Base-by-base conservation (phyloP, 2,797 vertebrate species). In the Bucorvus abyssinicus region DNA sequence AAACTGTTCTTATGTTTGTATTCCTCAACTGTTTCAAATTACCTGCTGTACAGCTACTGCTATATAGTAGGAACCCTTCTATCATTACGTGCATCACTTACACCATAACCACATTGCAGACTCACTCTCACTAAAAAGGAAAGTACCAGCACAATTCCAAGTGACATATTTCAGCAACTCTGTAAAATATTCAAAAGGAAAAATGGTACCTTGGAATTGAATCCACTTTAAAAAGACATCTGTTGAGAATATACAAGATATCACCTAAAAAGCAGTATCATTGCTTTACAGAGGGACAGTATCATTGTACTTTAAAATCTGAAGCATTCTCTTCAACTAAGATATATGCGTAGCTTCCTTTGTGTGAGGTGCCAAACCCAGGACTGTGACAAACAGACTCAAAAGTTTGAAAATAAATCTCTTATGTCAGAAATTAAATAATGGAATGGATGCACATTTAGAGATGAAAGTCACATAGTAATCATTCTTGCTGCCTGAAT, bases 321-420 rank as follows among this genome's bases (percentile, higher is more conserved):
- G 24, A 65, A 16, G 11, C 21, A 61, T 56, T 68, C 53, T 32
- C 26, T 84, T 87, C 23, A 42, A 26, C 63, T 49, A 49, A 64
- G 44, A 57, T 27, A 59, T 0, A 77, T 14, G 21, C 0, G 0
- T 4, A 56, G 14, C 24, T 70, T 67, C 44, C 52, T 65, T 49
- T 10, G 2, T 14, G 23, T 16, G 6, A 93, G 30, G 21, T 52
- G 44, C 40, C 64, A 83, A 88, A 71, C 9, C 3, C 53, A 80
- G 26, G 30, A 47, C 5, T 2, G 0, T 2, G 1, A 76, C 42
- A 83, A 85, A n/a, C 47, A 77, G 36, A 86, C 30, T 55, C 14
- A 60, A 74, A 70, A 7, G 26, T 52, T 64, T 88, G 32, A 42
- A 86, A 93, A 78, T 18, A 87, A 89, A 63, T 8, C 9, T 85